Evolutionary conservation across 92 coral and sea anemone genomes (phyloP), one percentile per base, ranked within the genome.

Genomic region (Palythoa caribaeorum): DNA sequence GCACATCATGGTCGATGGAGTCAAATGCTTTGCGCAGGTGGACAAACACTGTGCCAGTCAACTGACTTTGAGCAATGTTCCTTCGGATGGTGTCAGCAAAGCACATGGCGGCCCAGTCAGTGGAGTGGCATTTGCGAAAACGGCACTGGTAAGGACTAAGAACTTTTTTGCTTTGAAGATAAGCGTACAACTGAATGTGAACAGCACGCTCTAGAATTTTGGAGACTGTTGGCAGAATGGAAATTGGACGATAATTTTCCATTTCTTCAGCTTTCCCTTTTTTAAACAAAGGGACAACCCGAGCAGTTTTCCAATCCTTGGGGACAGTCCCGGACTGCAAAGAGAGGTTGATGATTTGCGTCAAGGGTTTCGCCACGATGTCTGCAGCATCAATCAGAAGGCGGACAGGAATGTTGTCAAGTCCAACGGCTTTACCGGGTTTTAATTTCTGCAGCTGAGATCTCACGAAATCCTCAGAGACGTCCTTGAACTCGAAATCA

Each of bases 251-350:
- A 70, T 70, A 70, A 38, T 70, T 70, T 7, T 70, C 75, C 36
- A 70, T 70, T 20, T 12, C 59, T 52, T 52, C 0, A 52, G 59
- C 59, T 52, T 52, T 6, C 59, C 59, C 59, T 52, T 52, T 52
- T 52, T 52, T 52, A 52, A 52, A 52, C 59, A 52, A 52, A 52
- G 59, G 59, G 59, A 52, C 59, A 52, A 52, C 59, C 59, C 59
- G 59, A 52, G 59, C 59, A 52, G 84, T 13, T 79, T 79, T 79
- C 84, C 84, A 79, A 28, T 28, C 28, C 28, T 28, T 28, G 28
- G 28, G 28, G 28, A 28, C 28, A 28, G 28, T 28, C 0, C 28
- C 28, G 28, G 28, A 28, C 28, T 28, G 28, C 28, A 28, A 28
- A 28, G 28, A 28, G 28, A 28, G 28, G 28, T 28, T 28, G 28